Base-by-base conservation (phyloP, 2,888 invertebrate species). In the Drosophila nr. medialis region DNA sequence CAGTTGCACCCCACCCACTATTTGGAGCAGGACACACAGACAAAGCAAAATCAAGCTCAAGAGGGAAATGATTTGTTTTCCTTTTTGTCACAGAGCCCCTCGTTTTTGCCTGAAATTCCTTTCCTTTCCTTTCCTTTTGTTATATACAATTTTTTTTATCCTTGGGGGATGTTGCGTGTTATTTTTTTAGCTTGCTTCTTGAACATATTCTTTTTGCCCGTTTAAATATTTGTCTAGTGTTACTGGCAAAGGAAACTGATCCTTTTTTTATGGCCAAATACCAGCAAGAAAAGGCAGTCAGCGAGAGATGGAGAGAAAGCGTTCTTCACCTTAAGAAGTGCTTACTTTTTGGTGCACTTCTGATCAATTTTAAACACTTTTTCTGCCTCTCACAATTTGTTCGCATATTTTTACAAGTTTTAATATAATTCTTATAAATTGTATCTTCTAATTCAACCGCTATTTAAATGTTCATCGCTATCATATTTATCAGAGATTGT, bases 21-120 rank as follows among this genome's bases (percentile, higher is more conserved):
- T 55, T 62, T 58, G 80, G 66, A 53, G 69, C 80, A 62, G 45
- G 49, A 50, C 80, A 64, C 54, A 53, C 58, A 65, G 58, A 85
- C 89, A 86, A 80, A 82, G 74, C 68, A 80, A 83, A 87, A 89
- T 86, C 88, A 90, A 87, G 89, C 88, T 91, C 78, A 90, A 92
- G 91, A 89, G 90, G 92, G 83, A 91, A 92, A 92, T 89, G 91
- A 89, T 91, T 91, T 91, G 87, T 87, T 89, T 91, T 89, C 79
- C 75, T 82, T 84, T 80, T 81, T 81, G 79, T 83, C 81, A 49
- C 53, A 45, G 74, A 68, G 69, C 56, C 50, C 50, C 75, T 69
- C 74, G 49, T 42, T 60, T 64, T 77, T 75, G 73, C 73, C 64
- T 73, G 45, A 54, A 74, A 36, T 54, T 38, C 27, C 55, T n/a